These are phyloP conservation scores for Lordiphosa collinella DNA, from an alignment of 1,140 invertebrate genomes.

Conservation along the genomic window DNA sequence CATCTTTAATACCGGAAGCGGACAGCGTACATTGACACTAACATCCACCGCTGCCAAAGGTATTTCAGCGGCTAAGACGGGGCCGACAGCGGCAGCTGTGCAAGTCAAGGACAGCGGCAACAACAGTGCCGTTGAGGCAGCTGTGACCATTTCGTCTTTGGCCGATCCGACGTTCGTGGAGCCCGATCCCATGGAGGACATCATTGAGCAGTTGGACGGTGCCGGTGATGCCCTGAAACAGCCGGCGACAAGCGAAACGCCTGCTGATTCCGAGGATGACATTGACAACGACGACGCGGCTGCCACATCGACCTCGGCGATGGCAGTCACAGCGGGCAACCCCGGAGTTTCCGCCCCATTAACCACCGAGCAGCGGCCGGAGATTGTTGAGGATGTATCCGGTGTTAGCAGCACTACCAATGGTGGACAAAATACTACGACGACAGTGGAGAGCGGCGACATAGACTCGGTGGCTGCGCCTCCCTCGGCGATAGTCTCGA, in stretches of 20 bases:
- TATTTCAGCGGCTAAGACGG: constrained; percentile 71
- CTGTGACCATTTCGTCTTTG: constrained; percentile 24
- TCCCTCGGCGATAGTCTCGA: not conserved
- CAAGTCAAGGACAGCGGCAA: constrained; percentile 18
- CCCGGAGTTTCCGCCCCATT: not conserved
- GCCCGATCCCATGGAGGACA: constrained; percentile 68
- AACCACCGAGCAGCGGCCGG: not conserved
- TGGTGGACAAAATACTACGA: not conserved
- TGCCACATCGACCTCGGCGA: constrained; percentile 35
- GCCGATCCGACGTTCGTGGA: constrained; percentile 28
- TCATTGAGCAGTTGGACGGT: constrained; percentile 77
- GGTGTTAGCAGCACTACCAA: constrained; percentile 59
- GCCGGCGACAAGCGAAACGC: constrained; percentile 1
- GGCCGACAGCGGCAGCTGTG: constrained; percentile 25
- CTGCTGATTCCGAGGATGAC: constrained; percentile 9
- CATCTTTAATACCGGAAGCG: constrained; percentile 52
- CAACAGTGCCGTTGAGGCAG: constrained; percentile 51
- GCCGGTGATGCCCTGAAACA: constrained; percentile 43
- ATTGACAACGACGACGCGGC: constrained; percentile 14
- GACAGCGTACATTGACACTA: constrained; percentile 33
- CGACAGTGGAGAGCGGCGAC: not conserved
- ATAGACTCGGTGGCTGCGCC: not conserved
- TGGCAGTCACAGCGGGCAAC: not conserved
- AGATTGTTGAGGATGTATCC: constrained; percentile 40
- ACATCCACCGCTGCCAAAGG: constrained; percentile 46